A percentile compares a stretch with the other conserved stretches of the same genome.
These are phyloP conservation scores for Chrysomallon squamiferum DNA, from an alignment of 1,140 invertebrate genomes.

Conservation along the genomic window DNA sequence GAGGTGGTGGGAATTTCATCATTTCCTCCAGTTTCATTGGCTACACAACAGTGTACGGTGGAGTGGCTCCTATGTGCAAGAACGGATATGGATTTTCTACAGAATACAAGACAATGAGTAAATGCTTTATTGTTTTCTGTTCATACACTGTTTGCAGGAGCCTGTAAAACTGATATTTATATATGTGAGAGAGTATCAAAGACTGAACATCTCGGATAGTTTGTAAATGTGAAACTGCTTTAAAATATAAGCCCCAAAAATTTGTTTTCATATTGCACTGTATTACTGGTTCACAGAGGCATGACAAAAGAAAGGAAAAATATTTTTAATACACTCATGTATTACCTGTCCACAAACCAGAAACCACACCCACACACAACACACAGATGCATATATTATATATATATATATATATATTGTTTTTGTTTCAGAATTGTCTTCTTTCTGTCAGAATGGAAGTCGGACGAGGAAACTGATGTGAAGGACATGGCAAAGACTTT, in stretches of 20 bases:
- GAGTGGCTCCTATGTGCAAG: constrained; percentile 70
- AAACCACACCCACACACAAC: too few relatives aligned
- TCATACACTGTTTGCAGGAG: not conserved
- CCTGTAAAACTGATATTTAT: not conserved
- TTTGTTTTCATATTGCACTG: too few relatives aligned
- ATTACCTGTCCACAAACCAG: too few relatives aligned
- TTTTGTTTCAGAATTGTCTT: too few relatives aligned
- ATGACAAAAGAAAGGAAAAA: too few relatives aligned
- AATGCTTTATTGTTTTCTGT: constrained; percentile 22
- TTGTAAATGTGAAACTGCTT: not conserved
- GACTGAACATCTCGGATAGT: not conserved
- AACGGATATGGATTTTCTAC: constrained; percentile 74
- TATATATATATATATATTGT: too few relatives aligned
- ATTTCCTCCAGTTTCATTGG: constrained; percentile 72
- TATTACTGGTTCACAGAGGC: too few relatives aligned
- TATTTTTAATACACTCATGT: too few relatives aligned
- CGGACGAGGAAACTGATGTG: too few relatives aligned
- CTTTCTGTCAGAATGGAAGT: too few relatives aligned
- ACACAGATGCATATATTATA: too few relatives aligned
- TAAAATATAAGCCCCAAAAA: not conserved
- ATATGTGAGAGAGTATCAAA: not conserved
- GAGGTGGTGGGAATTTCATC: constrained; percentile 71
- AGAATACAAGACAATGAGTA: constrained; percentile 64
- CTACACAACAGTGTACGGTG: constrained; percentile 69
- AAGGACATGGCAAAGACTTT: too few relatives aligned